Base-by-base conservation (phyloP, 2,888 invertebrate genomes). In the Tupiocoris notatus region DNA sequence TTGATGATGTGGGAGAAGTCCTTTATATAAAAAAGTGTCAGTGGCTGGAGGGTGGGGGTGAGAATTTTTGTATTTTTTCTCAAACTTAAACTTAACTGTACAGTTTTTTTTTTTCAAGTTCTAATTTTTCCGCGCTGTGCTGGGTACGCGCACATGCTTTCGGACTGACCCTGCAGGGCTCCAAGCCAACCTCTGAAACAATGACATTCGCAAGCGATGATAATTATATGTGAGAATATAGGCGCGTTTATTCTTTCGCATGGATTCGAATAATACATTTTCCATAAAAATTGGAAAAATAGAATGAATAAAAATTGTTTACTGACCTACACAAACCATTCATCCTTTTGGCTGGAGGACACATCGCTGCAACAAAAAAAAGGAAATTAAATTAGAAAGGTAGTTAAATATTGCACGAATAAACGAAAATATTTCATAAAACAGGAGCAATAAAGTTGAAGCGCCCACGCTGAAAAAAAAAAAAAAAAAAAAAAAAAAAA, bases 261-360 rank as follows among this genome's bases (percentile, higher is more conserved):
- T n/a, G n/a, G n/a, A n/a, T n/a, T n/a, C n/a, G n/a, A n/a, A n/a
- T n/a, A n/a, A n/a, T n/a, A n/a, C n/a, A n/a, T n/a, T n/a, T n/a
- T n/a, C n/a, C n/a, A n/a, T n/a, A n/a, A n/a, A n/a, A n/a, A n/a
- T n/a, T n/a, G n/a, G n/a, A n/a, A n/a, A n/a, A n/a, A n/a, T n/a
- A n/a, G n/a, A n/a, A n/a, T n/a, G n/a, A n/a, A n/a, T n/a, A n/a
- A n/a, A n/a, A n/a, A n/a, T 65, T 39, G 6, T 65, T 17, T 17
- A 83, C 87, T 86, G 81, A 88, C 88, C 88, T 87, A 88, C 86
- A 93, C 93, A 89, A 93, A 93, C 94, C 94, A 94, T 88, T 94
- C 94, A 88, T 94, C 94, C 86, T 94, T 94, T 88, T 93, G 88
- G 84, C 85, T 87, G 84, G 86, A 85, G 82, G 86, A 86, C 83